Conservation (phyloP, 2,797 vertebrate genomes). For the Okamejei kenojei region DNA sequence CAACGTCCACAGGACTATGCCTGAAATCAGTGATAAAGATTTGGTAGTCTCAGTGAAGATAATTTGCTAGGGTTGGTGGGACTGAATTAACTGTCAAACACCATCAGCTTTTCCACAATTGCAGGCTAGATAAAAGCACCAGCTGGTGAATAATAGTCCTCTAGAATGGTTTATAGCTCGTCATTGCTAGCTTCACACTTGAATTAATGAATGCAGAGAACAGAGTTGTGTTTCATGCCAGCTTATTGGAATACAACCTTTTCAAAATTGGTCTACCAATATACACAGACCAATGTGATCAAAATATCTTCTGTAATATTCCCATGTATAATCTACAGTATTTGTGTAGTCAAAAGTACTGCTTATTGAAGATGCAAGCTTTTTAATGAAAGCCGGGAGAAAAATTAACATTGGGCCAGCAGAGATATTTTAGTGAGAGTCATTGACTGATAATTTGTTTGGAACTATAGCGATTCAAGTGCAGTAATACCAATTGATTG, state of each 20-base stretch:
- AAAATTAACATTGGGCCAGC: not conserved
- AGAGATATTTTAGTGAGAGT: not conserved
- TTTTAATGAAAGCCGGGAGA: not conserved
- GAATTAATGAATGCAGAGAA: not conserved
- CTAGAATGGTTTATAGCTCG: not conserved
- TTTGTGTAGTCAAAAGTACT: not conserved
- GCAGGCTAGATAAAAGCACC: not conserved
- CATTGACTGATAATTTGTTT: not conserved
- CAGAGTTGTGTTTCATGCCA: not conserved
- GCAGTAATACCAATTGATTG: not conserved
- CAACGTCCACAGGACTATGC: not conserved
- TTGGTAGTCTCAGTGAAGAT: not conserved
- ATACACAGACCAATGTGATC: not conserved
- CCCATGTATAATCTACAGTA: not conserved
- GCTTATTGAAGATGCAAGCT: no score
- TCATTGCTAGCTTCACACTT: not conserved
- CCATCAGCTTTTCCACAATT: not conserved
- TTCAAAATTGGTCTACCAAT: not conserved
- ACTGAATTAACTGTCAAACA: not conserved
- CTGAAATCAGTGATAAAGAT: not conserved
- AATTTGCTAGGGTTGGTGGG: not conserved
- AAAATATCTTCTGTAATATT: not conserved
- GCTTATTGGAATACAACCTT: not conserved
- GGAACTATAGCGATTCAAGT: not conserved
- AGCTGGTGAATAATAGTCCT: not conserved